Percentiles rank a stretch among this genome's conserved stretches.
Conservation (phyloP, 92 coral and sea anemone genomes). For the Phymanthus crucifer region DNA sequence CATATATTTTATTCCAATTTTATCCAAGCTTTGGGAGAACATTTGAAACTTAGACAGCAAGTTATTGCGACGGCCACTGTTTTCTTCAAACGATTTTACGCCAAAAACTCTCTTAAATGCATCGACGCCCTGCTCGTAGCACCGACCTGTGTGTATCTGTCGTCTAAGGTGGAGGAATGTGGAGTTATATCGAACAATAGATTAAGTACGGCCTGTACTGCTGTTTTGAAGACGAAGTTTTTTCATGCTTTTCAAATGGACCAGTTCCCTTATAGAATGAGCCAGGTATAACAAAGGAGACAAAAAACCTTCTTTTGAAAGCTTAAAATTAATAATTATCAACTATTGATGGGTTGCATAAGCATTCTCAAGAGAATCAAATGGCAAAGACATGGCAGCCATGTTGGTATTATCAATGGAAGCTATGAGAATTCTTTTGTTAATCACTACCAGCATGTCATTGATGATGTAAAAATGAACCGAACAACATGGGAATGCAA, state of each 20-base stretch:
- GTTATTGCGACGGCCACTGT: conserved; percentile 96
- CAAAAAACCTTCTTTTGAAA: not conserved
- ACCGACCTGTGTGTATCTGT: conserved; percentile 91
- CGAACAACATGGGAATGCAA: too few species aligned
- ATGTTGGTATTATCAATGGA: not conserved
- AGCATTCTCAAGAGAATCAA: too few species aligned
- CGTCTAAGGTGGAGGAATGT: conserved; percentile 95
- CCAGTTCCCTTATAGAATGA: conserved; percentile 92
- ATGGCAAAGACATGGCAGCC: too few species aligned
- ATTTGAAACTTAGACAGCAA: conserved; percentile 94
- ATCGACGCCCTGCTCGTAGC: conserved; percentile 94
- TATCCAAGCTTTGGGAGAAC: conserved; percentile 94
- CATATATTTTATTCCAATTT: conserved; percentile 86
- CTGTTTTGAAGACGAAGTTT: conserved; percentile 91
- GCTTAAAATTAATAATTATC: not conserved
- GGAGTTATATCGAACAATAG: conserved; percentile 97
- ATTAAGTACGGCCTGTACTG: conserved; percentile 77
- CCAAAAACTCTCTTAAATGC: conserved; percentile 90
- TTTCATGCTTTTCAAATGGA: conserved; percentile 82
- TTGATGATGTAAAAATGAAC: too few species aligned
- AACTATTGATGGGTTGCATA: not conserved
- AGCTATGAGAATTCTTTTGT: too few species aligned
- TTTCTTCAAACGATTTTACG: conserved; percentile 91
- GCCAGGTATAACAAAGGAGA: conserved; percentile 55
- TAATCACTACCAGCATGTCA: too few species aligned